Percentiles rank a stretch among this genome's conserved stretches.
Evolutionary conservation across 2,888 invertebrate species (phyloP).

Genomic region (Sminthurinus aureus): DNA sequence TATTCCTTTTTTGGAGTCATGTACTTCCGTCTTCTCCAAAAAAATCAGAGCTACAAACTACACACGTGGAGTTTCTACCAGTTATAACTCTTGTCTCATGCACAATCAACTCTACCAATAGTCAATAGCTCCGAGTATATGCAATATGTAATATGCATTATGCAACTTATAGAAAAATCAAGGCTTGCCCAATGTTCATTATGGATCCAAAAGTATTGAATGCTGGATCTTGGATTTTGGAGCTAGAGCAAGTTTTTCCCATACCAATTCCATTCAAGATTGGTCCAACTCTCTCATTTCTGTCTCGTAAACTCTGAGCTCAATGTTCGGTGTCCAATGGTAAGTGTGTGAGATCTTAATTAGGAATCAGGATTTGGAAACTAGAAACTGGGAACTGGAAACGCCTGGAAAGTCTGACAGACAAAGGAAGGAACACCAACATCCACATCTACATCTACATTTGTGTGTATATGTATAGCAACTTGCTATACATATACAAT

Average conservation of each 20-base stretch:
- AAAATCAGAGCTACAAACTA: background rate
- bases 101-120: too few species aligned
- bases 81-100: too few species aligned
- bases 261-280: background rate
- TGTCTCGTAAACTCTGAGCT: slow-evolving; percentile 22
- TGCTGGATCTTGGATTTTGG: too few species aligned
- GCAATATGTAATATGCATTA: too few species aligned
- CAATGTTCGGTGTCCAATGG: slow-evolving; percentile 1
- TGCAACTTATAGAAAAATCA: too few species aligned
- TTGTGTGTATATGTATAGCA: too few species aligned
- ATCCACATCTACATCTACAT: too few species aligned
- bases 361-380: slow-evolving; percentile 32
- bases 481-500: too few species aligned
- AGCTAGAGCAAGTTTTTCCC: too few species aligned
- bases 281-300: slow-evolving; percentile 30
- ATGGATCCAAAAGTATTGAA: too few species aligned
- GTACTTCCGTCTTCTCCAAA: slow-evolving; percentile 16
- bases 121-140: too few species aligned
- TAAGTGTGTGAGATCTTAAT: slow-evolving; percentile 37
- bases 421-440: slow-evolving; percentile 7
- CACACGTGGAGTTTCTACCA: background rate
- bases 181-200: too few species aligned
- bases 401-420: background rate
- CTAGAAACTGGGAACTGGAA: slow-evolving; percentile 28
- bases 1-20: slow-evolving; percentile 17